phyloP scores from a whole-genome alignment of 2,888 invertebrate genomes.

The Enchytraeus crypticus region DNA sequence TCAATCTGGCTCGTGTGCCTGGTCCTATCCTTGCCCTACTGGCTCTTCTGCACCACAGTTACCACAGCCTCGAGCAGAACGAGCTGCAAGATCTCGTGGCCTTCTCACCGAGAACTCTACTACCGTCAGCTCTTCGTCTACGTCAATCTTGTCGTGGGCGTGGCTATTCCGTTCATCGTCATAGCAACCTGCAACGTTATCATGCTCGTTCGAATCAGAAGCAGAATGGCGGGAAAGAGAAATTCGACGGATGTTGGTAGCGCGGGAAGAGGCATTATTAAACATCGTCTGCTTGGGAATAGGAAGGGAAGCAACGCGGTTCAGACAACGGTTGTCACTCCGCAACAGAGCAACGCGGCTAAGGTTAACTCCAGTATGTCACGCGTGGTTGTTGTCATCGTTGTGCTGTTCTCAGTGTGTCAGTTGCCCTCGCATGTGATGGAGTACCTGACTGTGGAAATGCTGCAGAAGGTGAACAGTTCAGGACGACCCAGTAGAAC shows the following conservation, averaged over 20 bases:
- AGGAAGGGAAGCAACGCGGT: background rate
- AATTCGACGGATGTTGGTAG: background rate
- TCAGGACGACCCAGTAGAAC: background rate
- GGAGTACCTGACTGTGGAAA: background rate
- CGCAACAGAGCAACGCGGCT: background rate
- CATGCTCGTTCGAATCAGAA: background rate
- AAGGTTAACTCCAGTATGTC: conserved; percentile 1
- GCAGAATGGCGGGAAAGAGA: background rate
- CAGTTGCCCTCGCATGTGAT: conserved; percentile 2
- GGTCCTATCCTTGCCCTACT: conserved; percentile 18
- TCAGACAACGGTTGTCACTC: background rate
- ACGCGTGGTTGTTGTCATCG: background rate
- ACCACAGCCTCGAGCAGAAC: background rate
- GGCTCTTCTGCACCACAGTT: conserved; percentile 6
- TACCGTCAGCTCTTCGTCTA: background rate
- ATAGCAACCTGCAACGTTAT: conserved; percentile 2
- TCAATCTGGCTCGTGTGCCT: conserved; percentile 17
- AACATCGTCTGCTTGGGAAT: background rate
- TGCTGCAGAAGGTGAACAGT: background rate
- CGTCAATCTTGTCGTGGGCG: conserved; percentile 3
- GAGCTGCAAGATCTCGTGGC: conserved; percentile 7
- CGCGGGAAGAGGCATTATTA: no score
- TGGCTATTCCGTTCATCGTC: background rate
- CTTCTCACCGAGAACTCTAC: background rate
- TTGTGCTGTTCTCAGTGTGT: conserved; percentile 1